Conservation (phyloP, 2,113 vertebrate genomes). For the Leptobrachium leishanense region DNA sequence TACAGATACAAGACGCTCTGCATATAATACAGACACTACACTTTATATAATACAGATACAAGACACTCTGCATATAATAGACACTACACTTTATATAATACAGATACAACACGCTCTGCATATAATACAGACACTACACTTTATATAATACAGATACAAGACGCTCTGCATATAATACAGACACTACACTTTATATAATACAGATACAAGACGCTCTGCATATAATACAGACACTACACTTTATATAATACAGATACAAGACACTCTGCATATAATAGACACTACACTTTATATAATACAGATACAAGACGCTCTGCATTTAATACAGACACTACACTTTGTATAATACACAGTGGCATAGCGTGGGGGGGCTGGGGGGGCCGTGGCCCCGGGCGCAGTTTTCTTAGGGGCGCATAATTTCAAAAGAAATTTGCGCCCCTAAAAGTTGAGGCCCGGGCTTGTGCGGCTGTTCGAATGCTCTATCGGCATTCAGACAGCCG, state of each 20-base stretch:
- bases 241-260: background rate
- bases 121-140: slow-evolving; percentile 6
- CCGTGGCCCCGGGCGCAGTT: too few species aligned
- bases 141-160: too few species aligned
- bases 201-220: background rate
- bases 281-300: background rate
- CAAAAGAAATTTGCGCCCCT: too few species aligned
- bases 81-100: background rate
- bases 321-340: background rate
- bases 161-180: slow-evolving; percentile 7
- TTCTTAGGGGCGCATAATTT: too few species aligned
- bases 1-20: background rate
- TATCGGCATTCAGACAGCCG: too few species aligned
- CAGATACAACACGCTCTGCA: background rate
- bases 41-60: slow-evolving; percentile 6
- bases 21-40: background rate
- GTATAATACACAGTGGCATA: background rate
- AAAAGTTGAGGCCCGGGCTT: too few species aligned
- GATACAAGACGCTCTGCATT: background rate
- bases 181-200: slow-evolving; percentile 10
- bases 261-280: background rate
- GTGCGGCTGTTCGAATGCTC: too few species aligned
- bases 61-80: background rate
- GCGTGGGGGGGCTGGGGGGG: too few species aligned
- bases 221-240: background rate